phyloP scores from a whole-genome alignment of 2,888 invertebrate genomes.

The Dione vanillae region DNA sequence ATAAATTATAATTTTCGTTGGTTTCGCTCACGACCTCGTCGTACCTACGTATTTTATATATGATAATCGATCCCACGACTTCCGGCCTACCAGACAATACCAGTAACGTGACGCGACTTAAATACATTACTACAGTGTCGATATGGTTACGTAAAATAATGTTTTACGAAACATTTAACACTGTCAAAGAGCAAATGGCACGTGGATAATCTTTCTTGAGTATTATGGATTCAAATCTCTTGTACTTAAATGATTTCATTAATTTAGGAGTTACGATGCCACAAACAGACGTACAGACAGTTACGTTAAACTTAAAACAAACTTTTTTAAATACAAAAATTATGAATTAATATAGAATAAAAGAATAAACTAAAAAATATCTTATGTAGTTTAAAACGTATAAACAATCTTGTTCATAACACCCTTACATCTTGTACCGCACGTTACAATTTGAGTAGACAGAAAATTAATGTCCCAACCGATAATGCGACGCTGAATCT shows the following conservation, averaged over 20 bases:
- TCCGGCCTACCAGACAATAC: conserved; percentile 21
- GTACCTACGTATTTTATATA: conserved; percentile 16
- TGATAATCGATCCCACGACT: conserved; percentile 24
- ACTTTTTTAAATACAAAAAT: too few species aligned
- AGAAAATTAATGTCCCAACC: conserved; percentile 72
- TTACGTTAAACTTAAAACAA: too few species aligned
- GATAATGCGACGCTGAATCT: conserved; percentile 64
- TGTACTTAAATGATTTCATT: neutral
- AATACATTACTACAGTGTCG: conserved; percentile 9
- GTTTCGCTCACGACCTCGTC: neutral
- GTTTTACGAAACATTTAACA: conserved; percentile 5
- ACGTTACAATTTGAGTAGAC: conserved; percentile 62
- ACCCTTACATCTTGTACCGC: conserved; percentile 45
- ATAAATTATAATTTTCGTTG: conserved; percentile 2
- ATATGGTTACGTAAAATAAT: neutral
- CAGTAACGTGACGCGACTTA: conserved; percentile 11
- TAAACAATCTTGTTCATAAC: neutral
- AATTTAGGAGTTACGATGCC: too few species aligned
- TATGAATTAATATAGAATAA: neutral
- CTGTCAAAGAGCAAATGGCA: neutral
- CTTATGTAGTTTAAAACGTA: neutral
- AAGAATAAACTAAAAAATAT: neutral
- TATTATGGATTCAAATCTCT: neutral
- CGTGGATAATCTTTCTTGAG: neutral
- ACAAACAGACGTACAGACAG: too few species aligned